Conservation (phyloP, 2,888 invertebrate species). For the Deroplatys truncata region DNA sequence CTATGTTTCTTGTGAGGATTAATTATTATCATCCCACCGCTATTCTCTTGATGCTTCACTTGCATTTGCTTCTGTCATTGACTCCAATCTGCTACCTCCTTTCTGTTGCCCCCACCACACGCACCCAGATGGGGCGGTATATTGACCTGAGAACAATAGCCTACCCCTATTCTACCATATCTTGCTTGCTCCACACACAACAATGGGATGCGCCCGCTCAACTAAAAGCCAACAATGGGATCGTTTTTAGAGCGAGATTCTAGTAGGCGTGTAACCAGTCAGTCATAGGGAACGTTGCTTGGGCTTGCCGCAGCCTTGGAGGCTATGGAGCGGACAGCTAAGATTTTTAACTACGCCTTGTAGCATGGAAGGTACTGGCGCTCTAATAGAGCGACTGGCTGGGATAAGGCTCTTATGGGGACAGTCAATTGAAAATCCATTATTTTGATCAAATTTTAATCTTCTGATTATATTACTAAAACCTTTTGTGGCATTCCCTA, state of each 20-base stretch:
- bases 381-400: no score
- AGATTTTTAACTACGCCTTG: no score
- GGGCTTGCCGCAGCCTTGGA: background rate
- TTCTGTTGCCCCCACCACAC: background rate
- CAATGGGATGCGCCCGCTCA: constrained; percentile 3
- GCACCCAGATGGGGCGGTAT: background rate
- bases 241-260: background rate
- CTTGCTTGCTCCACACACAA: background rate
- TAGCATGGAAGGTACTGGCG: no score
- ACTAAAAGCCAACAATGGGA: constrained; percentile 7
- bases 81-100: background rate
- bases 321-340: background rate
- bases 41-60: background rate
- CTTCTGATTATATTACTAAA: no score
- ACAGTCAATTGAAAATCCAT: no score
- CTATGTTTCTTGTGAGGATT: background rate
- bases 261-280: constrained; percentile 14
- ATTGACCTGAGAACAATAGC: constrained; percentile 1
- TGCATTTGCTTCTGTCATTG: background rate
- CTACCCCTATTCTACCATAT: background rate
- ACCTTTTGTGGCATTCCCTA: no score
- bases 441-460: no score
- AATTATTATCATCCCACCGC: background rate
- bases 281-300: background rate
- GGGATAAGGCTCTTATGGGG: no score